Evolutionary conservation across 2,888 invertebrate genomes (phyloP).

Genomic region (Drosophila demipolita): DNA sequence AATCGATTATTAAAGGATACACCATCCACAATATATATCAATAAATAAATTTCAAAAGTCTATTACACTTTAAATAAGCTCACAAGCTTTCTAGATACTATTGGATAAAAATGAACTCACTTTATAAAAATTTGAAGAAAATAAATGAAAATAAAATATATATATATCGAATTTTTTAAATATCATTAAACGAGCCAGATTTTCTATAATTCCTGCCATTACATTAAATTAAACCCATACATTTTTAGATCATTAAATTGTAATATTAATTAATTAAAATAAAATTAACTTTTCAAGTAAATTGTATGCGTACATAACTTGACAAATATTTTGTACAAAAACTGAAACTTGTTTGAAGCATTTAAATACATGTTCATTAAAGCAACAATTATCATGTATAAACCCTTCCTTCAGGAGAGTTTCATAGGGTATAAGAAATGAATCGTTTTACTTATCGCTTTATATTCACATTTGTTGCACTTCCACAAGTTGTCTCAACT

Average conservation of each 20-base stretch:
- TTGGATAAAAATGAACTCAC: background rate
- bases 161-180: background rate
- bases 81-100: background rate
- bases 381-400: background rate
- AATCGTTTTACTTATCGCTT: conserved; percentile 19
- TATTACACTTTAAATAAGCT: background rate
- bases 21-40: background rate
- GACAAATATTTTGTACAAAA: background rate
- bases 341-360: background rate
- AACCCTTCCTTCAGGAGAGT: background rate
- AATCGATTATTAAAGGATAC: conserved; percentile 32
- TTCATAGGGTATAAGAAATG: conserved; percentile 1
- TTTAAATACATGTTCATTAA: background rate
- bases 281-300: background rate
- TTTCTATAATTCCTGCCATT: background rate
- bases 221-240: background rate
- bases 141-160: background rate
- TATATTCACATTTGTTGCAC: conserved; percentile 17
- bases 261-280: background rate
- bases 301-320: background rate
- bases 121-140: background rate
- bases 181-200: background rate
- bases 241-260: background rate
- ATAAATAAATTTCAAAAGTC: background rate
- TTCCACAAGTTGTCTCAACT: conserved; percentile 6